Base-by-base conservation (phyloP, 2,888 invertebrate species). In the Apodemia mormo region DNA sequence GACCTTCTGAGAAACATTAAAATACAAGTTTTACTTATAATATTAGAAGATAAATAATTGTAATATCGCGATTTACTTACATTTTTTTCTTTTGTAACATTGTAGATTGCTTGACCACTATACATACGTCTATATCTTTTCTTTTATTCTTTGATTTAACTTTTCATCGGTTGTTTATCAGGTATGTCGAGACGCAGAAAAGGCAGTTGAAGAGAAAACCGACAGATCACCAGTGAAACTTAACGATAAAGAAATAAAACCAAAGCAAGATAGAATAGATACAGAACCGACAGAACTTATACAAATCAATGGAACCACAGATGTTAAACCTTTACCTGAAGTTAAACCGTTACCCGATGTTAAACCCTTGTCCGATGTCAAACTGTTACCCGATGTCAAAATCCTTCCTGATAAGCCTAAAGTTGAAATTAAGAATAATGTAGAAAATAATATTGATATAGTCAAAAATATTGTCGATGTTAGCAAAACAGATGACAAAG, bases 161-260 rank as follows among this genome's bases (percentile, higher is more conserved):
- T 37, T 37, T 37, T 37, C 37, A 37, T 0, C 5, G 37, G 5
- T 22, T 40, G 0, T 54, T 67, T 8, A 12, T 2, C 80, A 93
- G 92, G 92, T 91, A 73, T 91, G 91, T 79, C 81, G 88, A 79
- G 92, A 92, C 73, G 92, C 93, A 65, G 92, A 91, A 71, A 88
- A 89, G 74, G 87, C 85, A n/a, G 90, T 93, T 40, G 89, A 91
- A 79, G 85, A 87, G 73, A 85, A 86, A 78, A 74, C 82, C 45
- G 85, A 82, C 56, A 76, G 75, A 70, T 66, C 76, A 72, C 80
- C 82, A 40, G 75, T 75, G 69, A 79, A 80, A n/a, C 49, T 75
- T 68, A 75, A 74, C 56, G 75, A 77, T 72, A 76, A 76, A 70
- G 77, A 78, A 65, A 65, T 40, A 12, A 82, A 79, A 80, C 81